Evolutionary conservation across 2,888 invertebrate species (phyloP), one percentile per base, ranked within the genome.

Genomic region (Pherbina coryleti): DNA sequence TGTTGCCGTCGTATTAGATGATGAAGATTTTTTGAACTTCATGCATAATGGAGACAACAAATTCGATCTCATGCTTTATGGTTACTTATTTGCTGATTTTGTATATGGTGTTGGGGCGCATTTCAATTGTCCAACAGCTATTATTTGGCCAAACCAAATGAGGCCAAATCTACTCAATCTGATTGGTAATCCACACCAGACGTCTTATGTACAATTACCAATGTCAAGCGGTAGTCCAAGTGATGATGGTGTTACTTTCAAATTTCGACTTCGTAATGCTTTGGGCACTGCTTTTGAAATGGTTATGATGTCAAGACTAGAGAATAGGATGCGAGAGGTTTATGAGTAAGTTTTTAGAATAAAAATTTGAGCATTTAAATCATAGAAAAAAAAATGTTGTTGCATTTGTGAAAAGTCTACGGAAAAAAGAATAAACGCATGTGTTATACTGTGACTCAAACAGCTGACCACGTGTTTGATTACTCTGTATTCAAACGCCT

Each of bases 61-160:
- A 31, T 86, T 84, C 51, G 85, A 85, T 80, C 78, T 86, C n/a
- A 80, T 86, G 57, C 49, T 85, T 3, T 66, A 82, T 11, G 86
- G 85, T 5, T 84, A 83, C 78, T 70, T 82, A 1, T 78, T 82
- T 14, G 81, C 79, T 72, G 84, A 85, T n/a, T 81, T 81, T n/a
- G 79, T 82, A 28, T 72, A 85, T 14, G 85, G 85, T 3, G 62
- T 85, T 34, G 84, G 84, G 1, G 83, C 82, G 1, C 85, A 85
- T 78, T 86, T 85, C 60, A 81, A 84, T n/a, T 84, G 84, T 67
- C 85, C 85, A 3, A 71, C 82, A 1, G 82, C 84, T 5, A 22
- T 85, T 2, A 71, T 83, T 11, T 83, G 82, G 79, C 80, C 82
- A 8, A 79, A 81, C 62, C 77, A 82, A 28, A 75, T 82, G 2